Evolutionary conservation across 2,797 vertebrate species (phyloP).

Genomic region (Mustela erminea): DNA sequence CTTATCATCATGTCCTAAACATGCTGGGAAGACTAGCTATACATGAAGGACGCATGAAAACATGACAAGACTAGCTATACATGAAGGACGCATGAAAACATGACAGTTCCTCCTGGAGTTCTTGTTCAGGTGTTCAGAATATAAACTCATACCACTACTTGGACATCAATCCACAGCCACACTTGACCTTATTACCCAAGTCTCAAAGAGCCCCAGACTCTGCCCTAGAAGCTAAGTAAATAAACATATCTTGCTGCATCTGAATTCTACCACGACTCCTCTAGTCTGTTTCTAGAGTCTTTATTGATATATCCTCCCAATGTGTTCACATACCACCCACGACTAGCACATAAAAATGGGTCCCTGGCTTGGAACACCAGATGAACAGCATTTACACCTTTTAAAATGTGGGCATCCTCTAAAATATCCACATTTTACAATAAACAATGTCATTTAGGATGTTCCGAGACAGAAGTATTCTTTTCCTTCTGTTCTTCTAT

Average conservation of each 20-base stretch:
- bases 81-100: neutral
- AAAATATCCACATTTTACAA: constrained; percentile 76
- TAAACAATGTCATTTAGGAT: constrained; percentile 78
- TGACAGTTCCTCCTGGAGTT: neutral
- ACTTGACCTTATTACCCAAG: neutral
- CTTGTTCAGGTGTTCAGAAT: neutral
- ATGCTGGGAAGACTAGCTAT: neutral
- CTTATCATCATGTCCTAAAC: neutral
- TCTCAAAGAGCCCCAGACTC: neutral
- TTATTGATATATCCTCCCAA: constrained; percentile 36
- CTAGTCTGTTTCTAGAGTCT: neutral
- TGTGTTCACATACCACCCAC: constrained; percentile 52
- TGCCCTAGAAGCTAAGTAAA: constrained; percentile 9
- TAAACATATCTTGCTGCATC: neutral
- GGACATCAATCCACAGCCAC: neutral
- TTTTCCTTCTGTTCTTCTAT: constrained; percentile 77
- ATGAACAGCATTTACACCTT: constrained; percentile 75
- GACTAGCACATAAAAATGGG: constrained; percentile 60
- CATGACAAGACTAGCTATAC: no score
- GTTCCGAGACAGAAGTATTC: constrained; percentile 64
- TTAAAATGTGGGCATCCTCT: constrained; percentile 74
- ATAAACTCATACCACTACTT: neutral
- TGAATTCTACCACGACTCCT: neutral
- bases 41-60: neutral
- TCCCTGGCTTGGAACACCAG: constrained; percentile 66